Evolutionary conservation across 2,888 invertebrate species (phyloP).

Genomic region (Eupithecia vulgata): DNA sequence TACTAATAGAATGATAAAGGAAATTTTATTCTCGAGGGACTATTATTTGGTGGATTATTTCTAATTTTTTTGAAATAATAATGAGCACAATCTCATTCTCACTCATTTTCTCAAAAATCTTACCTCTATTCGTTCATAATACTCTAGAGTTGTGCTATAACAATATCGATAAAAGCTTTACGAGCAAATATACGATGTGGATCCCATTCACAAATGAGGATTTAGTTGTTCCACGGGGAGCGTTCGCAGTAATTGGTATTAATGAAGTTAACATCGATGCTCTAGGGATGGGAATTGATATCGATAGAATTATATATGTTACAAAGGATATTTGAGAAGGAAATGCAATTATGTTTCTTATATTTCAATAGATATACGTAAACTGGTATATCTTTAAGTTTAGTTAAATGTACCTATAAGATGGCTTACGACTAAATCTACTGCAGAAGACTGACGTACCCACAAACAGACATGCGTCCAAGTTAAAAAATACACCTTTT

Average conservation of each 20-base stretch:
- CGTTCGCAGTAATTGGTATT: conserved; percentile 23
- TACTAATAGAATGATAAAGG: no score
- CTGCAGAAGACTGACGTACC: neutral
- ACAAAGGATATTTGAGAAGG: neutral
- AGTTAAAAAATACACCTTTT: no score
- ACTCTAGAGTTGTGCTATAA: neutral
- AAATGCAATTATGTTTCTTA: neutral
- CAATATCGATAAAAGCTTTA: conserved; percentile 9
- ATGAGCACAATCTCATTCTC: no score
- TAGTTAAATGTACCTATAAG: neutral
- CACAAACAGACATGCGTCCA: neutral
- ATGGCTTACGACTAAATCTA: no score
- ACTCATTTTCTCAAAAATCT: no score
- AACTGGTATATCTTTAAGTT: neutral
- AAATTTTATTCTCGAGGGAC: no score
- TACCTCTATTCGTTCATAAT: neutral
- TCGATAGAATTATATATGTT: conserved; percentile 11
- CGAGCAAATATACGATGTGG: neutral
- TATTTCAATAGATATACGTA: neutral
- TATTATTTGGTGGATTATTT: no score
- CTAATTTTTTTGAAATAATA: no score
- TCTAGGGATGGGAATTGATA: conserved; percentile 13
- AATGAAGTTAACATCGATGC: conserved; percentile 21
- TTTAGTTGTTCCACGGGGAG: conserved; percentile 20
- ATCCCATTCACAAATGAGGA: conserved; percentile 15